phyloP scores from a whole-genome alignment of 92 coral and sea anemone species.

The Phenganax subtilis region DNA sequence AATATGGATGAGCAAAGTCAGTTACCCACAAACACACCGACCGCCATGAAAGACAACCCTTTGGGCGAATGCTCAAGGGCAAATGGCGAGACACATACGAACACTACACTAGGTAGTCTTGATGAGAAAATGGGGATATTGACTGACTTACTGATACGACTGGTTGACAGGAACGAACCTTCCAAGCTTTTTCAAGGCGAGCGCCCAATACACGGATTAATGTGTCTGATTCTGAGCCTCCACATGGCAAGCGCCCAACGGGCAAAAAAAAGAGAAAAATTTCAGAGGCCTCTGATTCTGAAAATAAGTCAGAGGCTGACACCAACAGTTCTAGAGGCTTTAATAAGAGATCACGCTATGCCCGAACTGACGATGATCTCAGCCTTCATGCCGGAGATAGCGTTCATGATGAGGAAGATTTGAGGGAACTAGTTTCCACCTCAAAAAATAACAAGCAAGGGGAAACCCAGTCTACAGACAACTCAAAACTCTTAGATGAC shows the following conservation, averaged over 20 bases:
- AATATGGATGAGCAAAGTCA: too few relatives aligned
- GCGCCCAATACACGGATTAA: neutral
- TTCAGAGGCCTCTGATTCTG: too few relatives aligned
- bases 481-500: neutral
- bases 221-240: too few relatives aligned
- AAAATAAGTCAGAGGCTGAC: neutral
- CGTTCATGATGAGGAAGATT: neutral
- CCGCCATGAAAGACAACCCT: too few relatives aligned
- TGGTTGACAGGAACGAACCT: too few relatives aligned
- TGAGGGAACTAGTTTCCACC: neutral
- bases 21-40: too few relatives aligned
- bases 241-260: neutral
- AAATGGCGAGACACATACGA: too few relatives aligned
- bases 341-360: neutral
- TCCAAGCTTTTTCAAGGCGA: neutral
- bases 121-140: too few relatives aligned
- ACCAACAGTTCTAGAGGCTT: neutral
- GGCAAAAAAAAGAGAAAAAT: too few relatives aligned
- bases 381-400: constrained; percentile 6
- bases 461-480: neutral
- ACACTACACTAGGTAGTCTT: too few relatives aligned
- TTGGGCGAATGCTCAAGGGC: too few relatives aligned
- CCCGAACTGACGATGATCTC: neutral
- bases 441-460: neutral
- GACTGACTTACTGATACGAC: too few relatives aligned